Percentiles rank a stretch among this genome's conserved stretches.
Conservation (phyloP, 2,888 invertebrate species). For the Trichogramma dendrolimi region DNA sequence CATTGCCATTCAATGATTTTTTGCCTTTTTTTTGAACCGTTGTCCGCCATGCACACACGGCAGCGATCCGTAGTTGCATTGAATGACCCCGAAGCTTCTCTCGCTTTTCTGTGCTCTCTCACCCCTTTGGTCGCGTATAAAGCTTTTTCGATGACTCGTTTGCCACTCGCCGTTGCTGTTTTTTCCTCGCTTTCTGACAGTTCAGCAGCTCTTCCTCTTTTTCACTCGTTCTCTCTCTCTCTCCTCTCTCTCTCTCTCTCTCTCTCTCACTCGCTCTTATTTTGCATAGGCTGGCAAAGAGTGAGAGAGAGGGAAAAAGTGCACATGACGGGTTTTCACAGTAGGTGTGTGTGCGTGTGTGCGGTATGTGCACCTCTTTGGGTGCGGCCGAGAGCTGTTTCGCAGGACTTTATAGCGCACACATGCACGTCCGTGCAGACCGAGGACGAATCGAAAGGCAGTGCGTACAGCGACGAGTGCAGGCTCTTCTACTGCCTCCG, state of each 20-base stretch:
- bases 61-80: constrained; percentile 37
- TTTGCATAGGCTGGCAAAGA: no score
- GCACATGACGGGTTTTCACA: no score
- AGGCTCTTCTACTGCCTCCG: no score
- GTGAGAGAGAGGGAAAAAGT: no score
- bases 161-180: constrained; percentile 1
- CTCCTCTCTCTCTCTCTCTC: not conserved
- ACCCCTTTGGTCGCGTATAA: constrained; percentile 32
- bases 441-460: no score
- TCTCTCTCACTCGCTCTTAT: not conserved
- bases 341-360: no score
- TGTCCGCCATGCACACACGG: constrained; percentile 31
- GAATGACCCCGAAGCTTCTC: constrained; percentile 42
- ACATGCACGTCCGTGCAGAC: no score
- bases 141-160: constrained; percentile 43
- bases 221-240: not conserved
- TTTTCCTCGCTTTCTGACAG: not conserved
- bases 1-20: constrained; percentile 52
- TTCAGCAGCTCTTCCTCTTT: not conserved
- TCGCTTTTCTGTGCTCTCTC: constrained; percentile 6
- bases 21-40: constrained; percentile 40
- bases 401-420: no score
- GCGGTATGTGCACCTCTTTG: no score
- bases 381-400: no score
- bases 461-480: no score